phyloP scores from a whole-genome alignment of 2,888 invertebrate species.

The Caenorhabditis auriculariae region DNA sequence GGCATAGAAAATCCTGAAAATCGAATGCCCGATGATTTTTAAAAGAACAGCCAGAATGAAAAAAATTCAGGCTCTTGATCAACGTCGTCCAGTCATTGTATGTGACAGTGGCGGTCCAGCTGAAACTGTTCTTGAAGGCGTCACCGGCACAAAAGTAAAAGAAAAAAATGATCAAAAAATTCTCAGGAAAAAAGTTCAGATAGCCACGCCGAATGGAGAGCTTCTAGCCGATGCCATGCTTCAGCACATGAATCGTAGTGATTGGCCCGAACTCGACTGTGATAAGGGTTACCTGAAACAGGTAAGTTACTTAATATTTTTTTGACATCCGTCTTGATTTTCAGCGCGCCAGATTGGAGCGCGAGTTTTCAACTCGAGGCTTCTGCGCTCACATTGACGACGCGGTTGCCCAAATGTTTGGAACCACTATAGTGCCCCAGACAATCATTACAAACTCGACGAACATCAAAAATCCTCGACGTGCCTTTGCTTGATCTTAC shows the following conservation, averaged over 20 bases:
- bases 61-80: slow-evolving; percentile 78
- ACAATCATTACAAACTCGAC: too few species aligned
- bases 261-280: slow-evolving; percentile 58
- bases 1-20: too few species aligned
- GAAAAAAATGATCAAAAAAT: neutral
- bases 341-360: slow-evolving; percentile 56
- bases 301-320: slow-evolving; percentile 22
- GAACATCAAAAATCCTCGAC: too few species aligned
- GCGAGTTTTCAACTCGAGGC: slow-evolving; percentile 54
- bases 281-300: slow-evolving; percentile 55
- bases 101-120: slow-evolving; percentile 92
- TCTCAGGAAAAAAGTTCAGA: slow-evolving; percentile 27
- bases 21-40: too few species aligned
- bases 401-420: slow-evolving; percentile 55
- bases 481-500: too few species aligned
- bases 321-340: too few species aligned
- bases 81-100: slow-evolving; percentile 88
- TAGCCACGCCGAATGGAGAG: slow-evolving; percentile 53
- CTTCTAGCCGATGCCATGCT: slow-evolving; percentile 59
- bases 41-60: neutral
- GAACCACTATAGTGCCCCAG: too few species aligned
- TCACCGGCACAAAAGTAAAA: slow-evolving; percentile 64
- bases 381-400: slow-evolving; percentile 58
- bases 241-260: slow-evolving; percentile 53
- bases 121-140: slow-evolving; percentile 76